phyloP scores from a whole-genome alignment of 2,888 invertebrate genomes.

The Elegia similella region DNA sequence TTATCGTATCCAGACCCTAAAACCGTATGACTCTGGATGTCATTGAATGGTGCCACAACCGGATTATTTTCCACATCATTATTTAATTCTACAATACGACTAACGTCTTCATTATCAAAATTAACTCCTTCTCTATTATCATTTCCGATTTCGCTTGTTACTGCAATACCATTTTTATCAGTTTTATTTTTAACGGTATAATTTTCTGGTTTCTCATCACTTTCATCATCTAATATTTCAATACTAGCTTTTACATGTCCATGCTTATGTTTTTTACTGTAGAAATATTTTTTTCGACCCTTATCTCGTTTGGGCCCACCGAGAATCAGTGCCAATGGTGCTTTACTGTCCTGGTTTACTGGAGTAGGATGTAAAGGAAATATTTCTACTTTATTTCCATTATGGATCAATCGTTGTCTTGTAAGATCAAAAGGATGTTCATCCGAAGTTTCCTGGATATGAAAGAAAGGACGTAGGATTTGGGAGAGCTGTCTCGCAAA shows the following conservation, averaged over 20 bases:
- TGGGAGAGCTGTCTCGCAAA: neutral
- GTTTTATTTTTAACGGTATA: neutral
- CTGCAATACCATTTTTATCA: neutral
- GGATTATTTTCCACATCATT: too few relatives aligned
- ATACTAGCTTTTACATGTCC: conserved; percentile 4
- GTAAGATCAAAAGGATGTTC: neutral
- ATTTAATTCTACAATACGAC: too few relatives aligned
- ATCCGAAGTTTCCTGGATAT: neutral
- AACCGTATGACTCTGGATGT: too few relatives aligned
- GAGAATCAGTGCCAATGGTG: conserved; percentile 1
- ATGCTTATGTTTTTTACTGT: conserved; percentile 3
- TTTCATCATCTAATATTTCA: neutral
- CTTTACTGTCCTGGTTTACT: neutral
- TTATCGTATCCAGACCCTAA: too few relatives aligned
- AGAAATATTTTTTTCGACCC: neutral
- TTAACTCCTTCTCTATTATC: neutral
- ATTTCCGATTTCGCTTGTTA: neutral
- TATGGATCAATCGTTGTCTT: neutral
- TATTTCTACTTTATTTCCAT: conserved; percentile 3
- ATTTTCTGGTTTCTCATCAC: neutral
- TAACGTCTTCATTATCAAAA: neutral
- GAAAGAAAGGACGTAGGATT: neutral
- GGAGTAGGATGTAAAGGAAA: neutral
- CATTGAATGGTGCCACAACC: too few relatives aligned
- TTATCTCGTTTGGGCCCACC: neutral